A percentile compares a stretch with the other conserved stretches of the same genome.
These are phyloP conservation scores for Disparrhopalites patrizii DNA, from an alignment of 2,888 invertebrate genomes.

Conservation along the genomic window DNA sequence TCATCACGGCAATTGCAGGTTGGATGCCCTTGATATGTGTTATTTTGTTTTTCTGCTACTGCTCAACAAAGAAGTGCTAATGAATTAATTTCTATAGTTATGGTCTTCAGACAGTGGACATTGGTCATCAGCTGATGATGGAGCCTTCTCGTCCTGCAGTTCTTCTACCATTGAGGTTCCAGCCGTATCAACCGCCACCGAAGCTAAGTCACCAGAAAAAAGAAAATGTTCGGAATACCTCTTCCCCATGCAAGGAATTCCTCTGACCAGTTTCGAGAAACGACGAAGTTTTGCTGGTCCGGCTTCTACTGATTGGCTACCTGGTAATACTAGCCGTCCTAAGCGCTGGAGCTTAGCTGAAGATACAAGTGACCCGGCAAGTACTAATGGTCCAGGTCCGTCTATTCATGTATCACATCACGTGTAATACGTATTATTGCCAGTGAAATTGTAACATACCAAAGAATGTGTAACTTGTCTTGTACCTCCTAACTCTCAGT, in stretches of 20 bases:
- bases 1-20: slow-evolving; percentile 38
- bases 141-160: slow-evolving; percentile 28
- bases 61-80: neutral
- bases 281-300: slow-evolving; percentile 37
- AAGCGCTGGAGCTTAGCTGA: slow-evolving; percentile 43
- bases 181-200: slow-evolving; percentile 6
- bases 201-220: slow-evolving; percentile 36
- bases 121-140: slow-evolving; percentile 42
- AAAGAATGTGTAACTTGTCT: neutral
- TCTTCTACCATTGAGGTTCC: slow-evolving; percentile 38
- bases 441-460: neutral
- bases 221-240: slow-evolving; percentile 35
- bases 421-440: slow-evolving; percentile 4
- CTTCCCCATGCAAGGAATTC: slow-evolving; percentile 18
- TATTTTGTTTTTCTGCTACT: neutral
- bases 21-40: neutral
- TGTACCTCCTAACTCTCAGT: no score
- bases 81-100: slow-evolving; percentile 30
- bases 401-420: slow-evolving; percentile 39
- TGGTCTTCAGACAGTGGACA: slow-evolving; percentile 44
- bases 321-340: slow-evolving; percentile 25
- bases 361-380: slow-evolving; percentile 23
- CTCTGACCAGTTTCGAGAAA: slow-evolving; percentile 32
- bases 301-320: slow-evolving; percentile 13
- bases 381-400: slow-evolving; percentile 35